Conservation (phyloP, 2,888 invertebrate genomes). For the Alcis repandata region DNA sequence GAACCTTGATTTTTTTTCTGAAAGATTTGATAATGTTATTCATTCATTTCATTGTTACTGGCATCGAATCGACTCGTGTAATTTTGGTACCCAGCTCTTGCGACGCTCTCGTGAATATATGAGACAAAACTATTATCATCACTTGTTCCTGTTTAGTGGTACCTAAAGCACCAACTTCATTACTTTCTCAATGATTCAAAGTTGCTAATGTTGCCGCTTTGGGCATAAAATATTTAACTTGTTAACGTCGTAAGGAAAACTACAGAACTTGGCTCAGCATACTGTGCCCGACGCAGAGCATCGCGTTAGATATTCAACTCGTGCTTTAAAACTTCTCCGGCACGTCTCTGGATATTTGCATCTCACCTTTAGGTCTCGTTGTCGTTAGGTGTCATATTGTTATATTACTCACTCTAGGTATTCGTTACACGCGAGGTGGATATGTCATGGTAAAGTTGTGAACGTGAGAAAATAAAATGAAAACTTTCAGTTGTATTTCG, state of each 20-base stretch:
- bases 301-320: conserved; percentile 72
- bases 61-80: no score
- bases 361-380: conserved; percentile 72
- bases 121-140: not conserved
- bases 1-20: no score
- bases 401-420: conserved; percentile 60
- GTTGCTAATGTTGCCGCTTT: conserved; percentile 2
- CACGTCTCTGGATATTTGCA: conserved; percentile 79
- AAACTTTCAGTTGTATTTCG: not conserved
- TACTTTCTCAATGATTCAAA: not conserved
- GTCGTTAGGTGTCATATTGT: conserved; percentile 73
- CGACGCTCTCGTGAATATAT: no score
- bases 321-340: conserved; percentile 68
- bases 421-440: conserved; percentile 42
- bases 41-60: no score
- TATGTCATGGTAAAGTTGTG: conserved; percentile 35
- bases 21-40: no score
- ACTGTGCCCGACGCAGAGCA: conserved; percentile 56
- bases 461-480: conserved; percentile 38
- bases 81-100: no score
- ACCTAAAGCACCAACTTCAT: not conserved
- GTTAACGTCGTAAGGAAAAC: conserved; percentile 29
- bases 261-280: conserved; percentile 6
- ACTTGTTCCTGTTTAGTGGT: not conserved
- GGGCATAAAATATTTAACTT: conserved; percentile 11